These are phyloP conservation scores for Trissolcus japonicus DNA, from an alignment of 2,888 invertebrate species.

Conservation along the genomic window DNA sequence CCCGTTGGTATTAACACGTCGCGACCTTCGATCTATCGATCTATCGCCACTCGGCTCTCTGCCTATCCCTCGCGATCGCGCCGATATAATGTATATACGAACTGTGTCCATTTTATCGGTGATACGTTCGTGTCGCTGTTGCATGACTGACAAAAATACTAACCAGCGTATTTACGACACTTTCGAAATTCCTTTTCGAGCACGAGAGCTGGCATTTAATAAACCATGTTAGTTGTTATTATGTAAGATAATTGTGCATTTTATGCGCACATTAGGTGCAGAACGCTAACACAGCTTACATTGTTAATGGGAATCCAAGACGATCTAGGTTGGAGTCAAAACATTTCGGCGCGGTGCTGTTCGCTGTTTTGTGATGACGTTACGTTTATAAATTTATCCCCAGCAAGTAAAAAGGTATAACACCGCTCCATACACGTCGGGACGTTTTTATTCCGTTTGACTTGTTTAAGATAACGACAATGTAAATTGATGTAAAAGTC, in stretches of 20 bases:
- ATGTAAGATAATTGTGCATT: slow-evolving; percentile 45
- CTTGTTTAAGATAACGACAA: slow-evolving; percentile 15
- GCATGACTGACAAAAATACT: slow-evolving; percentile 47
- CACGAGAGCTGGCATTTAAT: slow-evolving; percentile 44
- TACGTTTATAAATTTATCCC: slow-evolving; percentile 15
- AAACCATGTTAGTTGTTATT: slow-evolving; percentile 29
- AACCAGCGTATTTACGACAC: slow-evolving; percentile 45
- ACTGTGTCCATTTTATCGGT: slow-evolving; percentile 25
- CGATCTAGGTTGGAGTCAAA: slow-evolving; percentile 23
- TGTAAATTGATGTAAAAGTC: background rate
- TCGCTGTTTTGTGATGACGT: background rate
- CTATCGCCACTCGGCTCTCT: slow-evolving; percentile 43
- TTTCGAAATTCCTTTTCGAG: slow-evolving; percentile 49
- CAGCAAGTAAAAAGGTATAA: slow-evolving; percentile 5
- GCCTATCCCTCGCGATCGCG: slow-evolving; percentile 39
- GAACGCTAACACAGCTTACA: slow-evolving; percentile 25
- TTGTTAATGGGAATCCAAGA: slow-evolving; percentile 32
- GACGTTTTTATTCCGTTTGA: background rate
- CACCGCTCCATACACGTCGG: background rate
- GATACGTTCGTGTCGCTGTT: slow-evolving; percentile 44
- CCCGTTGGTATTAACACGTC: slow-evolving; percentile 55
- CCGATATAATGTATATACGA: slow-evolving; percentile 37
- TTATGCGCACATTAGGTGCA: slow-evolving; percentile 35
- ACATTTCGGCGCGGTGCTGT: slow-evolving; percentile 10
- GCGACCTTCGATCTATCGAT: slow-evolving; percentile 62